These are phyloP conservation scores for Leguminivora glycinivorella DNA, from an alignment of 1,140 invertebrate genomes.

Conservation along the genomic window DNA sequence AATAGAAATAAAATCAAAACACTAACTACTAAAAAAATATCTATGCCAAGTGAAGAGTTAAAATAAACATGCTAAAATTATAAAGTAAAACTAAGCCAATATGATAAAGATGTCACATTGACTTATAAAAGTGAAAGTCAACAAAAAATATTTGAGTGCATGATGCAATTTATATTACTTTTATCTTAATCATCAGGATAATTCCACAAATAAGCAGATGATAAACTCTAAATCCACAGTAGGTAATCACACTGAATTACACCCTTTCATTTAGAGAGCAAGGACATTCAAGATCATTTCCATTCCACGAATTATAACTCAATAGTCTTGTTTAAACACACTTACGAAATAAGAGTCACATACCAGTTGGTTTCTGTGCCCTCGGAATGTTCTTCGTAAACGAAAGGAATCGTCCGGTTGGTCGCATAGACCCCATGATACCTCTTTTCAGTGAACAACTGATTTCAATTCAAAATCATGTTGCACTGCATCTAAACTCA, in stretches of 20 bases:
- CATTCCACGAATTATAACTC: slow-evolving; percentile 50
- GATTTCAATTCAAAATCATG: slow-evolving; percentile 54
- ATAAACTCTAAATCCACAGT: not conserved
- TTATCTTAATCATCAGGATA: not conserved
- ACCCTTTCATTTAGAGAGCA: slow-evolving; percentile 30
- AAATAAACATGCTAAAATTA: not conserved
- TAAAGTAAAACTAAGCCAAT: not conserved
- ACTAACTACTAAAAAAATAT: too few relatives aligned
- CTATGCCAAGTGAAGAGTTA: too few relatives aligned
- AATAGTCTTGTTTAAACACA: slow-evolving; percentile 35
- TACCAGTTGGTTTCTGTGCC: slow-evolving; percentile 73
- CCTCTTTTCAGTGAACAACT: slow-evolving; percentile 36
- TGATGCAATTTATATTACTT: not conserved
- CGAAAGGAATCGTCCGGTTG: slow-evolving; percentile 71
- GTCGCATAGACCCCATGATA: slow-evolving; percentile 76
- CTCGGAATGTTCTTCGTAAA: slow-evolving; percentile 77
- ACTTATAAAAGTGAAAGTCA: not conserved
- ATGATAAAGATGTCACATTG: not conserved
- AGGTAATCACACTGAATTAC: not conserved
- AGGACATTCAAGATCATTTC: slow-evolving; percentile 38
- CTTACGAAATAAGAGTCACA: slow-evolving; percentile 35
- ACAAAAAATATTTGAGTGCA: not conserved
- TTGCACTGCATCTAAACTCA: slow-evolving; percentile 40
- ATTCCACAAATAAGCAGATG: not conserved
- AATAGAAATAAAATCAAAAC: too few relatives aligned